Base-by-base conservation (phyloP, 2,797 vertebrate species). In the Onychomys torridus region DNA sequence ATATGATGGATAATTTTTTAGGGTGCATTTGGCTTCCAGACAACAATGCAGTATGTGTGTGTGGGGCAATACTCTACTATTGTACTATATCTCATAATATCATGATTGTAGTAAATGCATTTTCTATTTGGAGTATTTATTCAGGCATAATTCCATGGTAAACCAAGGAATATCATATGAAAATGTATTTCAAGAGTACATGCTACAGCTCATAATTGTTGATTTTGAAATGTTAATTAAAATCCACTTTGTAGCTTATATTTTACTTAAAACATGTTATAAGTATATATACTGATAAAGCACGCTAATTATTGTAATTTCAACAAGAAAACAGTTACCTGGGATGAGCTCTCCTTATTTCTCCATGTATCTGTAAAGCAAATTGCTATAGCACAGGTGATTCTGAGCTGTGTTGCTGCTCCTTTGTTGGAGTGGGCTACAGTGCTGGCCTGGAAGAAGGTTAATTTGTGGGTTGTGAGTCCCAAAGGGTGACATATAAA, bases 321-420 rank as follows among this genome's bases (percentile, higher is more conserved):
- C 49, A 40, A 34, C 23, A 84, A 73, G 81, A 37, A 59, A 23
- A 14, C n/a, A 16, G 4, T 59, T 65, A 71, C 49, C 29, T 49
- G 27, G 65, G 77, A 14, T 29, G 40, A 49, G 57, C 29, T 37
- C 11, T 4, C 14, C n/a, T 12, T 40, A 5, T 29, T 83, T 90
- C 69, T 55, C 71, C 0, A 17, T 1, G 19, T 10, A 1, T 5
- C 10, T 34, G 5, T 27, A 5, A 61, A 29, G 37, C 0, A 34
- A 21, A 71, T 8, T 13, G 12, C 32, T 57, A 23, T 25, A 1
- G 32, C 5, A 13, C 32, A 29, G 2, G 1, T 37, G 32, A 3
- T 34, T 1, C 32, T 0, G 0, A 32, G 29, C 1, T 2, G 4
- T 0, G 2, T 1, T 3, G 86, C 40, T 27, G 4, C 7, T 14